These are phyloP conservation scores for Vipera latastei DNA, from an alignment of 2,797 vertebrate species.

Conservation along the genomic window DNA sequence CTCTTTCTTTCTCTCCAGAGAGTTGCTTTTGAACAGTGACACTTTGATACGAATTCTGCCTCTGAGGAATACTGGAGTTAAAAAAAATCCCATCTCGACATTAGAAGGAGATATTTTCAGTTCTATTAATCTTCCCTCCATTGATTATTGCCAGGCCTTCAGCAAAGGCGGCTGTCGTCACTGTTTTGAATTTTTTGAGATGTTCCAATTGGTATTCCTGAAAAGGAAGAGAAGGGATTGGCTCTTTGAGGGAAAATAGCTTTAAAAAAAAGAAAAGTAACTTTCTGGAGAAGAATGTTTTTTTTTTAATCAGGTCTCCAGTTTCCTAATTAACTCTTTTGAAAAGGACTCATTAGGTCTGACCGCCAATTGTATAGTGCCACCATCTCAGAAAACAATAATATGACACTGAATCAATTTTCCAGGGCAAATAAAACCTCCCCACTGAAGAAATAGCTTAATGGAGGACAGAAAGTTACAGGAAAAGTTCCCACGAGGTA, in stretches of 20 bases:
- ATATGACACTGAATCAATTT: slow-evolving; percentile 49
- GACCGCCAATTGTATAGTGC: slow-evolving; percentile 45
- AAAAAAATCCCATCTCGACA: background rate
- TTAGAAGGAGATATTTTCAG: slow-evolving; percentile 8
- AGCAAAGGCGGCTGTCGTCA: background rate
- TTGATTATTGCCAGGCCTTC: slow-evolving; percentile 11
- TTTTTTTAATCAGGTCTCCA: slow-evolving; percentile 63
- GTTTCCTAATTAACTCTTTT: slow-evolving; percentile 65
- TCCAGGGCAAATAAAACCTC: slow-evolving; percentile 56
- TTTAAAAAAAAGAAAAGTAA: slow-evolving; percentile 41
- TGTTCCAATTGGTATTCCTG: slow-evolving; percentile 43
- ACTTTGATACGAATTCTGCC: slow-evolving; percentile 6
- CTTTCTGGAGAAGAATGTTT: slow-evolving; percentile 40
- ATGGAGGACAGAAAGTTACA: slow-evolving; percentile 32
- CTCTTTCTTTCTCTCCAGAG: background rate
- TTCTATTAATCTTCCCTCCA: background rate
- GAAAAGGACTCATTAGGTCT: slow-evolving; percentile 55
- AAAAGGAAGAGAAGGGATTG: slow-evolving; percentile 24
- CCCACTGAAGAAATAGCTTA: slow-evolving; percentile 10
- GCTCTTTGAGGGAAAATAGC: slow-evolving; percentile 14
- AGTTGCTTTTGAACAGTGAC: background rate
- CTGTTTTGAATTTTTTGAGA: slow-evolving; percentile 7
- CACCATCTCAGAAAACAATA: slow-evolving; percentile 60
- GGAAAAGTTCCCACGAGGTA: slow-evolving; percentile 16
- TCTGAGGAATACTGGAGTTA: background rate